phyloP scores from a whole-genome alignment of 1,140 invertebrate genomes.

The Drosophila tani region DNA sequence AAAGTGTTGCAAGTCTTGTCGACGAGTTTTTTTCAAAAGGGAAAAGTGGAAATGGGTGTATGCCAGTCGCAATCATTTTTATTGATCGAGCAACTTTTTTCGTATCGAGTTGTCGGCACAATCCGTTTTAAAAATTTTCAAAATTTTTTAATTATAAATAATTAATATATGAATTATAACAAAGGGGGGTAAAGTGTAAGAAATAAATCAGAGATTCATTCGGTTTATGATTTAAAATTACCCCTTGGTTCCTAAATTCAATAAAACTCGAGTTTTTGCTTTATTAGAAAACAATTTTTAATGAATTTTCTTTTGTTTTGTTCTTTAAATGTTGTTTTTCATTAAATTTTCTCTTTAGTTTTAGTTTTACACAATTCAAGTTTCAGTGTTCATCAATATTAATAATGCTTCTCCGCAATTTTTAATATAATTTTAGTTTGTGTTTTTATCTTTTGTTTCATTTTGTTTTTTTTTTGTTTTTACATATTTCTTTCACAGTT shows the following conservation, averaged over 20 bases:
- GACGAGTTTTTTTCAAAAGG: no score
- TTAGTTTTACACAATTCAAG: constrained; percentile 74
- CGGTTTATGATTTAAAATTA: no score
- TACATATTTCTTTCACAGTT: constrained; percentile 85
- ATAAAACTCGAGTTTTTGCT: constrained; percentile 51
- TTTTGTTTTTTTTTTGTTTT: constrained; percentile 68
- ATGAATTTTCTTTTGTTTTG: constrained; percentile 74
- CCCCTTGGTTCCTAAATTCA: not conserved
- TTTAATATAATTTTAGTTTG: constrained; percentile 77
- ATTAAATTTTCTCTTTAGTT: constrained; percentile 64
- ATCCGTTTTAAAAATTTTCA: no score
- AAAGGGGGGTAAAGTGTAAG: no score
- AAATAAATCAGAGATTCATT: no score
- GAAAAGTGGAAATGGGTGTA: no score
- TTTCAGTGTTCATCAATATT: constrained; percentile 71
- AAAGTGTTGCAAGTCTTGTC: no score
- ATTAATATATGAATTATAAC: no score
- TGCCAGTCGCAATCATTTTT: no score
- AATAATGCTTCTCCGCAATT: constrained; percentile 63
- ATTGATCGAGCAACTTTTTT: no score
- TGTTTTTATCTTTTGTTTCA: constrained; percentile 44
- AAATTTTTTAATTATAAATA: no score
- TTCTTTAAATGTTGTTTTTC: constrained; percentile 72
- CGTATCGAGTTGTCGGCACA: no score
- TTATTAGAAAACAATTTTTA: constrained; percentile 85